Evolutionary conservation across 2,797 vertebrate genomes (phyloP).

Genomic region (Balearica regulorum): DNA sequence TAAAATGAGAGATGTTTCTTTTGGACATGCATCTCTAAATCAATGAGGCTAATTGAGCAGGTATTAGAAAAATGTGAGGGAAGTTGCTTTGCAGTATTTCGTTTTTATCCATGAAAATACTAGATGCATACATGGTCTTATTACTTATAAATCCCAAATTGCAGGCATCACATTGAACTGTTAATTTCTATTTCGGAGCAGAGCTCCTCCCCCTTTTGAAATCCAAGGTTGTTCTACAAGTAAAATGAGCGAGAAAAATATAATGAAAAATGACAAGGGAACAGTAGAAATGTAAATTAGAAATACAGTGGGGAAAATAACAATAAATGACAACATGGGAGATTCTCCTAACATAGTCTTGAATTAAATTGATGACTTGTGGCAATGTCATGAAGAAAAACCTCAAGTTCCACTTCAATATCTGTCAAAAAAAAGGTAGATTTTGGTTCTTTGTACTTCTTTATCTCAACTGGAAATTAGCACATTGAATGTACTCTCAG

Average conservation of each 20-base stretch:
- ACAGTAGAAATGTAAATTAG: not conserved
- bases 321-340: not conserved
- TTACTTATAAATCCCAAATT: not conserved
- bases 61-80: not conserved
- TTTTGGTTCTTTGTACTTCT: not conserved
- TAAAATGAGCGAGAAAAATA: not conserved
- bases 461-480: not conserved
- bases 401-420: not conserved
- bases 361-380: not conserved
- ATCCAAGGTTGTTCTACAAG: not conserved
- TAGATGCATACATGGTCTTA: not conserved
- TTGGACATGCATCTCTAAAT: slow-evolving; percentile 25
- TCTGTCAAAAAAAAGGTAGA: not conserved
- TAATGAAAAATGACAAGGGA: not conserved
- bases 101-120: not conserved
- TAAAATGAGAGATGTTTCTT: slow-evolving; percentile 9
- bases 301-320: not conserved
- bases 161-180: not conserved
- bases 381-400: not conserved
- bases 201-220: not conserved
- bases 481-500: not conserved
- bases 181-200: not conserved
- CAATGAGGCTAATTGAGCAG: not conserved
- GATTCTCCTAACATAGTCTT: not conserved
- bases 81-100: not conserved